Conservation (phyloP, 2,797 vertebrate genomes). For the Scyliorhinus canicula region DNA sequence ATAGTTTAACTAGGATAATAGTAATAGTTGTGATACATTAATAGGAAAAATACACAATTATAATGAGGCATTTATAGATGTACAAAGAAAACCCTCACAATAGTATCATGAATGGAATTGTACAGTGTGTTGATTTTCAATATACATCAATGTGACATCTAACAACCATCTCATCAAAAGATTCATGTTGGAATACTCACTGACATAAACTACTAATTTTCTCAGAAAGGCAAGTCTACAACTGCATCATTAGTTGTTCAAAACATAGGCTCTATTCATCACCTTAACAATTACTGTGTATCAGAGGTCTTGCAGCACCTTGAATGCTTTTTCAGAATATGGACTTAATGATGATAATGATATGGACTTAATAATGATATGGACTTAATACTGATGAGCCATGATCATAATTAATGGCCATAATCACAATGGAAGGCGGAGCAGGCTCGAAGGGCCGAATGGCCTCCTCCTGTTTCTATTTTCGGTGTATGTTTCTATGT, state of each 20-base stretch:
- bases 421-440: no score
- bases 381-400: no score
- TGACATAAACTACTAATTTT: not conserved
- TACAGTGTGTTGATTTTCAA: constrained; percentile 4
- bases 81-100: not conserved
- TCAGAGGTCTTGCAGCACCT: not conserved
- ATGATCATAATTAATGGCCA: no score
- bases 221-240: not conserved
- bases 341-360: no score
- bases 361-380: no score
- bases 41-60: not conserved
- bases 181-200: not conserved
- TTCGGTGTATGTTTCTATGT: no score
- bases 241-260: not conserved
- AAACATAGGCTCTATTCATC: not conserved
- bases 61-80: not conserved
- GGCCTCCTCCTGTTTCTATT: no score
- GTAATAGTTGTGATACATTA: not conserved
- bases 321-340: not conserved
- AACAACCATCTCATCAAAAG: constrained; percentile 4
- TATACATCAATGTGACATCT: not conserved
- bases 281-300: not conserved
- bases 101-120: not conserved
- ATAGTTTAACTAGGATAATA: not conserved
- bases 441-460: no score